Conservation (phyloP, 1,140 invertebrate genomes). For the Akabosia matsudoensis region DNA sequence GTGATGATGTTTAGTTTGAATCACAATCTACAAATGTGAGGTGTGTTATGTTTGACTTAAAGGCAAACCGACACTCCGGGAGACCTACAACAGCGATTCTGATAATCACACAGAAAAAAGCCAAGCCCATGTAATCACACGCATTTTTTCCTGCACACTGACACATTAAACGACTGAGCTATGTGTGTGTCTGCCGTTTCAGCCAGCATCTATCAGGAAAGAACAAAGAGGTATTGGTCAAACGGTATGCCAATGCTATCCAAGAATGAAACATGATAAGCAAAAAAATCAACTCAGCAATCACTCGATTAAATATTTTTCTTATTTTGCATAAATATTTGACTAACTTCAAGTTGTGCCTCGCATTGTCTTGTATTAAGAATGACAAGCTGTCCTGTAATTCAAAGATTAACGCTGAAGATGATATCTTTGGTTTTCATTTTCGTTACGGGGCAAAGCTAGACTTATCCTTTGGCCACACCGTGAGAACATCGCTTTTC, state of each 20-base stretch:
- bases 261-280: not conserved
- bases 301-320: not conserved
- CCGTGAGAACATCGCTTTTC: too few relatives aligned
- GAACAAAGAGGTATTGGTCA: too few relatives aligned
- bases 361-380: not conserved
- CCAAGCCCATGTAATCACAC: constrained; percentile 16
- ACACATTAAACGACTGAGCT: not conserved
- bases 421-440: too few relatives aligned
- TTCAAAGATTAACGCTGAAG: too few relatives aligned
- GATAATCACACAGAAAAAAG: not conserved
- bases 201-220: too few relatives aligned
- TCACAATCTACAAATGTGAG: too few relatives aligned
- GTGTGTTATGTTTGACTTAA: constrained; percentile 12
- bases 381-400: too few relatives aligned
- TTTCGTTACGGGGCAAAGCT: too few relatives aligned
- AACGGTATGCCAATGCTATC: not conserved
- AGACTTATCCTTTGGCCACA: too few relatives aligned
- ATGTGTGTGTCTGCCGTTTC: not conserved
- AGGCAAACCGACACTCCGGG: constrained; percentile 20
- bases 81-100: not conserved
- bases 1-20: constrained; percentile 8
- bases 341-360: not conserved
- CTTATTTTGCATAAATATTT: not conserved
- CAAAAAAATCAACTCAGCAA: not conserved
- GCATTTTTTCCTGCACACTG: not conserved